These are phyloP conservation scores for Trogon melanurus DNA, from an alignment of 2,113 vertebrate species.

Conservation along the genomic window DNA sequence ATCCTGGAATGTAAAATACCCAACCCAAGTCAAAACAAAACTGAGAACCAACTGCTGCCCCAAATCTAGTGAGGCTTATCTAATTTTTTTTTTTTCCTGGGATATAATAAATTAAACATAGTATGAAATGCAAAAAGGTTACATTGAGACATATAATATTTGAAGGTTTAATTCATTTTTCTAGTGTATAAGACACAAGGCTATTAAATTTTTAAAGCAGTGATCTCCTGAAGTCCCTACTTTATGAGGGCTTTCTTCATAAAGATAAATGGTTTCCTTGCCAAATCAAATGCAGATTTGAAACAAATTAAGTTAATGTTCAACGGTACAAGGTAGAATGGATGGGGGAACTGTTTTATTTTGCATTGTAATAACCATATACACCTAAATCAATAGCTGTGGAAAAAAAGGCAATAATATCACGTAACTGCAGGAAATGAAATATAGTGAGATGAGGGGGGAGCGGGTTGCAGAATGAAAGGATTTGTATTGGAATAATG, in stretches of 20 bases:
- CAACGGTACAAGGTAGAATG: slow-evolving; percentile 90
- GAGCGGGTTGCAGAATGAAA: slow-evolving; percentile 81
- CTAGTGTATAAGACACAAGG: slow-evolving; percentile 84
- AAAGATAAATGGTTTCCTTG: slow-evolving; percentile 92
- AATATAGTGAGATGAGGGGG: slow-evolving; percentile 84
- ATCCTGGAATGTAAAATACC: background rate
- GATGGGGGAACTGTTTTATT: slow-evolving; percentile 88
- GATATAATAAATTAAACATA: slow-evolving; percentile 84
- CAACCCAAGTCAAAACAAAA: slow-evolving; percentile 29
- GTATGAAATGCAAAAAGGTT: slow-evolving; percentile 82
- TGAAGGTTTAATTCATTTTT: slow-evolving; percentile 88
- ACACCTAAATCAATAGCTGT: slow-evolving; percentile 94
- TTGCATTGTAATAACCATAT: slow-evolving; percentile 94
- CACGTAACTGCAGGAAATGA: slow-evolving; percentile 88
- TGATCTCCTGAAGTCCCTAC: slow-evolving; percentile 85
- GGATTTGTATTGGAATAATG: slow-evolving; percentile 93
- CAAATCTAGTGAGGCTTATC: slow-evolving; percentile 58
- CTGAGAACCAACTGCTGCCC: slow-evolving; percentile 9
- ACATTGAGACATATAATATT: slow-evolving; percentile 85
- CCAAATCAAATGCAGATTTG: slow-evolving; percentile 92
- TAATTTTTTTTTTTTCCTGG: slow-evolving; percentile 9
- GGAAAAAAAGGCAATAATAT: slow-evolving; percentile 88
- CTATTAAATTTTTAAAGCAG: slow-evolving; percentile 89
- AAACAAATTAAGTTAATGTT: slow-evolving; percentile 91
- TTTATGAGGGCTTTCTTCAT: slow-evolving; percentile 89